These are phyloP conservation scores for Sprattus sprattus DNA, from an alignment of 2,113 vertebrate species.

Conservation along the genomic window DNA sequence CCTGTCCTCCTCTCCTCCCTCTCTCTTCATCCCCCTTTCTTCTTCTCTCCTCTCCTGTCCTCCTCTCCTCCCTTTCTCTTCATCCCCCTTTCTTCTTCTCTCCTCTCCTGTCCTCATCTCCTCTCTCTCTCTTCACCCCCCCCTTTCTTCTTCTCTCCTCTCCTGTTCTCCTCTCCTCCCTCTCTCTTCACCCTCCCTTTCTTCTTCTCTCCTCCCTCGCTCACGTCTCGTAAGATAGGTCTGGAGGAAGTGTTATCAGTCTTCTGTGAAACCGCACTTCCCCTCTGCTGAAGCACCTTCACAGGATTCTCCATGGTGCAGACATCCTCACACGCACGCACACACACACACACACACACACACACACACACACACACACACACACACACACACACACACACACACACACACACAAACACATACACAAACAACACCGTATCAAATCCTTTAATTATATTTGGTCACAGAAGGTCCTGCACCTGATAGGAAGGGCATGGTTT, in stretches of 20 bases:
- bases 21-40: too few relatives aligned
- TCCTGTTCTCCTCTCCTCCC: not conserved
- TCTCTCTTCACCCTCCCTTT: not conserved
- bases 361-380: too few relatives aligned
- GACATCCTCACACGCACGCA: not conserved
- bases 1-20: too few relatives aligned
- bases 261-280: not conserved
- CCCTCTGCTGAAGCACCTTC: too few relatives aligned
- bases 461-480: conserved; percentile 8
- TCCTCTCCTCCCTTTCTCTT: too few relatives aligned
- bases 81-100: too few relatives aligned
- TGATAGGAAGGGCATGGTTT: not conserved
- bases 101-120: too few relatives aligned
- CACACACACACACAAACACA: not conserved
- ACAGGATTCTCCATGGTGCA: too few relatives aligned
- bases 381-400: not conserved
- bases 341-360: not conserved
- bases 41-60: too few relatives aligned
- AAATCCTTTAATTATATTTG: conserved; percentile 14
- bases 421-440: too few relatives aligned
- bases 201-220: not conserved
- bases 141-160: not conserved
- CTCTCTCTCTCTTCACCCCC: too few relatives aligned
- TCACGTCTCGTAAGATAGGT: not conserved
- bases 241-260: not conserved